Conservation (phyloP, 2,797 vertebrate genomes). For the Typhlichthys eigenmanni region DNA sequence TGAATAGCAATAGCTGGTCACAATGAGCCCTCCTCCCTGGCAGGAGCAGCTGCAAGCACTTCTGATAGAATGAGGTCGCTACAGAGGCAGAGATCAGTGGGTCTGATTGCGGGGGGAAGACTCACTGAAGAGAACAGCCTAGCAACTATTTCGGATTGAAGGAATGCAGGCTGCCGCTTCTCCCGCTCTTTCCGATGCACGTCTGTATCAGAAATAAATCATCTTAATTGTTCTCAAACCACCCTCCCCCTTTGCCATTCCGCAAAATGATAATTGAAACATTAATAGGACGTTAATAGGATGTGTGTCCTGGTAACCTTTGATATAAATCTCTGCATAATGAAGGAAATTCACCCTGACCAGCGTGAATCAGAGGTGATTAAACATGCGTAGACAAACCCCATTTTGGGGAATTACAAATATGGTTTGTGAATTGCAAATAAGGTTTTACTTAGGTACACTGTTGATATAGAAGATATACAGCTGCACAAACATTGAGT, state of each 20-base stretch:
- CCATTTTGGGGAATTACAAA: slow-evolving; percentile 61
- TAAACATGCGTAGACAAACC: slow-evolving; percentile 60
- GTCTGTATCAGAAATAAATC: slow-evolving; percentile 74
- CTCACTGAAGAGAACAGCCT: slow-evolving; percentile 57
- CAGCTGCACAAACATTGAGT: slow-evolving; percentile 26
- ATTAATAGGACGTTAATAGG: slow-evolving; percentile 78
- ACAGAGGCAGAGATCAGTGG: slow-evolving; percentile 71
- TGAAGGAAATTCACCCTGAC: slow-evolving; percentile 64
- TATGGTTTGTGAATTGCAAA: slow-evolving; percentile 41
- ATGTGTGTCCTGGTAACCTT: slow-evolving; percentile 77
- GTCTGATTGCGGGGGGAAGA: slow-evolving; percentile 63
- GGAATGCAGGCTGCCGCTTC: slow-evolving; percentile 49
- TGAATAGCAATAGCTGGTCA: slow-evolving; percentile 66
- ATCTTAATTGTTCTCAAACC: slow-evolving; percentile 75
- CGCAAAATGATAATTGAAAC: slow-evolving; percentile 75
- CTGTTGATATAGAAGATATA: slow-evolving; percentile 24
- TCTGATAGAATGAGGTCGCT: slow-evolving; percentile 80
- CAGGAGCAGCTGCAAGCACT: slow-evolving; percentile 74
- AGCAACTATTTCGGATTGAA: slow-evolving; percentile 69
- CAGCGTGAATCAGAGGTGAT: slow-evolving; percentile 67
- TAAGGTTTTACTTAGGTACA: slow-evolving; percentile 34
- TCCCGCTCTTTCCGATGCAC: slow-evolving; percentile 49
- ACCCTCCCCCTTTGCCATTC: slow-evolving; percentile 56
- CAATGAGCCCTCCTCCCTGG: slow-evolving; percentile 59
- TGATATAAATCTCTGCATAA: slow-evolving; percentile 76